Percentiles rank a stretch among this genome's conserved stretches.
These are phyloP conservation scores for Drosophila tanythrix DNA, from an alignment of 2,888 invertebrate species.

Conservation along the genomic window DNA sequence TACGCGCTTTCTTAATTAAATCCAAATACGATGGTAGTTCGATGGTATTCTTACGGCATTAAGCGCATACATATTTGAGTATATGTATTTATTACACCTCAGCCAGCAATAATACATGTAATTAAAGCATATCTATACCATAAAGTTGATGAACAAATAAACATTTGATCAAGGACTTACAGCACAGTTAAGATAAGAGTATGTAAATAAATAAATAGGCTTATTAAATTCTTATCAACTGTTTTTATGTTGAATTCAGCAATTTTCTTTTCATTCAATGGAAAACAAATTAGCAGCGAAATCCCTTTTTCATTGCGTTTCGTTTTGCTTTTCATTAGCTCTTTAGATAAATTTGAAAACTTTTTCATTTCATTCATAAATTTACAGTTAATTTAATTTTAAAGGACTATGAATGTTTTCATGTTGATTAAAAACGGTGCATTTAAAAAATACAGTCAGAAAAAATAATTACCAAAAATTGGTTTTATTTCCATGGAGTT, in stretches of 20 bases:
- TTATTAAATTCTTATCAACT: neutral
- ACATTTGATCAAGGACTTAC: neutral
- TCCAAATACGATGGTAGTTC: neutral
- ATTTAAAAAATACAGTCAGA: neutral
- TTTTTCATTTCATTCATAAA: neutral
- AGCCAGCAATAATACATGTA: neutral
- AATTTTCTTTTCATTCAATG: neutral
- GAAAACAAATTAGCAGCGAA: neutral
- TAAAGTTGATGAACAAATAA: neutral
- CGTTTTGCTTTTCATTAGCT: neutral
- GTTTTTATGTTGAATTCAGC: neutral
- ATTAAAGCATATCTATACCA: slow-evolving; percentile 5
- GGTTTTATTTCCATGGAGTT: neutral
- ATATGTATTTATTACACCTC: neutral
- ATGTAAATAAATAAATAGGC: neutral
- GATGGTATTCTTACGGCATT: neutral
- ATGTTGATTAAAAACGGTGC: neutral
- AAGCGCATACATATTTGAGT: neutral
- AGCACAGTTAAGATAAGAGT: neutral
- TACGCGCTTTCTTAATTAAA: slow-evolving; percentile 8
- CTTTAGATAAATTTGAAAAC: neutral
- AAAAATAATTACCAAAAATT: neutral
- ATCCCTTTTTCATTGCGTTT: neutral
- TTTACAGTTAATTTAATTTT: neutral
- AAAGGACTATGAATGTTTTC: neutral